Conservation (phyloP, 2,113 vertebrate genomes). For the Bos taurus region DNA sequence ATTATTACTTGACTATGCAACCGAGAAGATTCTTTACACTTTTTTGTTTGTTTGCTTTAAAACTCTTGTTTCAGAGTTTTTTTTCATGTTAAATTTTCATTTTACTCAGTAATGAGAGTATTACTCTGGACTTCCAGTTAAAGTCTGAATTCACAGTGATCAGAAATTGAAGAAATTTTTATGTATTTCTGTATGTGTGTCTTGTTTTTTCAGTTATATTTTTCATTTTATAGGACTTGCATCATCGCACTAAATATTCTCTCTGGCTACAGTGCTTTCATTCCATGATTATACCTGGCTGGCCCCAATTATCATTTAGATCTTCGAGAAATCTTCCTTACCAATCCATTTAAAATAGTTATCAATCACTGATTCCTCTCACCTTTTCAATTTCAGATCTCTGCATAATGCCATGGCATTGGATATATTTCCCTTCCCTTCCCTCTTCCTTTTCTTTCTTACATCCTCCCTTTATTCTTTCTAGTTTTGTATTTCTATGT, state of each 20-base stretch:
- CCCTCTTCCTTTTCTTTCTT: background rate
- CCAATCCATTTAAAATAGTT: background rate
- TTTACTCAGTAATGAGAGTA: background rate
- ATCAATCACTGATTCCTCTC: background rate
- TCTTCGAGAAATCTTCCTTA: background rate
- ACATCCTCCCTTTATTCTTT: background rate
- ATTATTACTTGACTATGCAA: background rate
- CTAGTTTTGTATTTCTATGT: background rate
- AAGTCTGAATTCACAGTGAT: background rate
- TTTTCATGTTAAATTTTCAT: background rate
- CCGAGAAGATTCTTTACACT: background rate
- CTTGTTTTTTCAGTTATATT: constrained; percentile 18
- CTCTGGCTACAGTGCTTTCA: background rate
- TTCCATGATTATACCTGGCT: background rate
- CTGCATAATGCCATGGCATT: background rate
- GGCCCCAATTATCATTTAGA: background rate
- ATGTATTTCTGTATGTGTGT: background rate
- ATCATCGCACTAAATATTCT: background rate
- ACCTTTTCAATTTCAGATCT: background rate
- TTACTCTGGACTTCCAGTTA: background rate
- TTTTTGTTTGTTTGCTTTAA: background rate
- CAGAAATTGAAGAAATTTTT: background rate
- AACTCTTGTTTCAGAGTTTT: background rate
- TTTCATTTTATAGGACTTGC: background rate
- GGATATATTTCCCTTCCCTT: background rate